phyloP scores from a whole-genome alignment of 2,888 invertebrate species.

The Ochropleura plecta region DNA sequence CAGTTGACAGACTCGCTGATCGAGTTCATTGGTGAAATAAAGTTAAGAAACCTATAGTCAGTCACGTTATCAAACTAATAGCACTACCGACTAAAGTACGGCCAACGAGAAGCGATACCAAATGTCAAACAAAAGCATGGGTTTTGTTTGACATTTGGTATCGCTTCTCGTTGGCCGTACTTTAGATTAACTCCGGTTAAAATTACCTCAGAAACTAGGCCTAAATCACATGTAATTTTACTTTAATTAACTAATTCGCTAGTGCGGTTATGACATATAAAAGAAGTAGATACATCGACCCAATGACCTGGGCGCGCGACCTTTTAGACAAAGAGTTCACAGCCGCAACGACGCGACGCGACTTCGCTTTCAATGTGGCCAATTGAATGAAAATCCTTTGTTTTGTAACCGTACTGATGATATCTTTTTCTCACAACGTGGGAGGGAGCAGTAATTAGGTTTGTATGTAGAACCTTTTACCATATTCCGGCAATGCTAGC shows the following conservation, averaged over 20 bases:
- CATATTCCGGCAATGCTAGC: slow-evolving; percentile 16
- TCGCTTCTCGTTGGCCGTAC: no score
- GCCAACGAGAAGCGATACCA: no score
- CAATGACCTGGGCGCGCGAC: slow-evolving; percentile 64
- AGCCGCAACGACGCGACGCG: slow-evolving; percentile 66
- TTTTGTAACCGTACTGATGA: slow-evolving; percentile 70
- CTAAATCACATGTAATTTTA: background rate
- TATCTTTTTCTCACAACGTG: slow-evolving; percentile 60
- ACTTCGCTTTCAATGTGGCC: slow-evolving; percentile 71
- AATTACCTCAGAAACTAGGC: background rate
- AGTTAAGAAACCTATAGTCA: background rate
- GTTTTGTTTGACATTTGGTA: no score
- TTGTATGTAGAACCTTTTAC: slow-evolving; percentile 39
- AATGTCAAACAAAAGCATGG: no score
- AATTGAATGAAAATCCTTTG: slow-evolving; percentile 74
- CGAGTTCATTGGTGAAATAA: background rate
- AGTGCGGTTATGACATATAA: slow-evolving; percentile 49
- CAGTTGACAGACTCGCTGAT: background rate
- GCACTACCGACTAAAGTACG: no score
- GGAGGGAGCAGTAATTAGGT: slow-evolving; percentile 56
- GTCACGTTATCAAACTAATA: background rate
- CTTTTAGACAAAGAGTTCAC: slow-evolving; percentile 69
- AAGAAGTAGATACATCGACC: slow-evolving; percentile 58
- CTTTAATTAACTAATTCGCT: slow-evolving; percentile 9
- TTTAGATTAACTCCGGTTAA: background rate